Evolutionary conservation across 2,888 invertebrate species (phyloP), one percentile per base, ranked within the genome.

Genomic region (Oxyteleia sp.): DNA sequence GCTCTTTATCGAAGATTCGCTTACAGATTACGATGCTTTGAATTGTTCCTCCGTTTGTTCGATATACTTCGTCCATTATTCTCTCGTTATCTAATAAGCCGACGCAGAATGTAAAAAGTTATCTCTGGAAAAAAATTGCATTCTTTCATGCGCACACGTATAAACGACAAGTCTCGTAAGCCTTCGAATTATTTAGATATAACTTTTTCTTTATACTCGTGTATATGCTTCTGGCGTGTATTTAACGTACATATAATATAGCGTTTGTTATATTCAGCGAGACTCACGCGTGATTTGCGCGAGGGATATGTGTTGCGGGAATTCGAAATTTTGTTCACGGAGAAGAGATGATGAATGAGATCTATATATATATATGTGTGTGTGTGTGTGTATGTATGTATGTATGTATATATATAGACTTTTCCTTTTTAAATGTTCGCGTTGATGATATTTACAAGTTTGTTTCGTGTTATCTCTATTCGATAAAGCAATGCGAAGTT

Each of bases 261-360:
- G 63, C 71, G 13, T 80, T 51, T 51, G 38, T 49, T 75, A 71
- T 69, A 79, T 55, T 47, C 63, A 78, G 53, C 76, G 55, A 72
- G 32, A 72, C 66, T 82, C 63, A 49, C 47, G 41, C 55, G 43
- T 35, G 57, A 63, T 68, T 43, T 13, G 38, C 59, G 49, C 64
- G 75, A 69, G 61, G 49, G 80, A 84, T 84, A 80, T 84, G 84
- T 84, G 55, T 53, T n/a, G n/a, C n/a, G 66, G 80, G 71, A 76
- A 61, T 76, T 75, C 43, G 38, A 57, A 74, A 55, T 79, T 51
- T 68, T 43, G 32, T 61, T 71, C 41, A 43, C 38, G 66, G 63
- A 71, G 32, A 71, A 61, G 35, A 74, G 43, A 59, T 51, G 68
- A 76, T 66, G 59, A 66, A 18, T 69, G 64, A 75, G 10, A 47